phyloP scores from a whole-genome alignment of 2,797 vertebrate genomes.

The Rhincodon typus region DNA sequence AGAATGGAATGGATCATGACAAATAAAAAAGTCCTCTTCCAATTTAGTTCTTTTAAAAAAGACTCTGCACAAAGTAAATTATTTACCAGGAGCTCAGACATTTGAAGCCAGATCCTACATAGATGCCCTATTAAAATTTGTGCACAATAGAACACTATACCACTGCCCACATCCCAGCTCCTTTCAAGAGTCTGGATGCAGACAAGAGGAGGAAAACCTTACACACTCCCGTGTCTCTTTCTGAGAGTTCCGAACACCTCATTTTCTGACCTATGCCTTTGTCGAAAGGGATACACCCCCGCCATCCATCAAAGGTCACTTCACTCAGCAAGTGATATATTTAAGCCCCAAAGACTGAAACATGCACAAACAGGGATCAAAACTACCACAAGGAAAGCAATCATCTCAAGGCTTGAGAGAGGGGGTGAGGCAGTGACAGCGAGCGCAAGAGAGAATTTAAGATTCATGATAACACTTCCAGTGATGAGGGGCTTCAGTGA shows the following conservation, averaged over 20 bases:
- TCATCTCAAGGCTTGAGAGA: too few relatives aligned
- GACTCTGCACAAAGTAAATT: background rate
- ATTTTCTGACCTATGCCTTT: background rate
- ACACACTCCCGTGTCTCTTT: background rate
- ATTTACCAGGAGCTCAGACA: background rate
- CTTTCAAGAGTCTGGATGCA: background rate
- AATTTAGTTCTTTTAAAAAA: background rate
- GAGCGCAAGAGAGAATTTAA: too few relatives aligned
- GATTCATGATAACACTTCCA: too few relatives aligned
- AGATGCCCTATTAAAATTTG: background rate
- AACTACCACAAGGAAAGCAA: too few relatives aligned
- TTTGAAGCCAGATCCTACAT: background rate
- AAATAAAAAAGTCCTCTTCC: background rate
- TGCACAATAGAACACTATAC: background rate
- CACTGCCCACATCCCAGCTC: too few relatives aligned
- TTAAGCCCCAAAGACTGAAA: too few relatives aligned
- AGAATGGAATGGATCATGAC: too few relatives aligned
- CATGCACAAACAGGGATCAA: too few relatives aligned
- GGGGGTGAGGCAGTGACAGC: too few relatives aligned
- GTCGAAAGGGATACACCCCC: background rate
- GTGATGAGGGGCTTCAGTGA: too few relatives aligned
- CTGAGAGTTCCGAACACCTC: background rate
- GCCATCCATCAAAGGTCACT: background rate
- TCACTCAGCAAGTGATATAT: too few relatives aligned
- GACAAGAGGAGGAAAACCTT: background rate